A percentile compares a stretch with the other conserved stretches of the same genome.
phyloP scores from a whole-genome alignment of 2,113 vertebrate genomes.

The Podilymbus podiceps region DNA sequence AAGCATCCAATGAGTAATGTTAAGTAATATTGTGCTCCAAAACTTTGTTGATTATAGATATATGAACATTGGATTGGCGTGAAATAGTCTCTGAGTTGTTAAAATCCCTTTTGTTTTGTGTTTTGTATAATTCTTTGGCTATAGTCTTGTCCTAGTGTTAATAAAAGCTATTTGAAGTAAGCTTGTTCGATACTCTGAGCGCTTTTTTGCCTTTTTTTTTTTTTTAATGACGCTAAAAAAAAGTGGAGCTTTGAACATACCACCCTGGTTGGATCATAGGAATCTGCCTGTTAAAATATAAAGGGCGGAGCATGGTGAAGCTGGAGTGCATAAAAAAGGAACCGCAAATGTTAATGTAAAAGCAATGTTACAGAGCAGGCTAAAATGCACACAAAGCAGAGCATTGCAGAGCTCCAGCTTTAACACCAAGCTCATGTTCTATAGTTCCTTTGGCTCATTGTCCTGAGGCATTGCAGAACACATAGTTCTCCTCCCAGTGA shows the following conservation, averaged over 20 bases:
- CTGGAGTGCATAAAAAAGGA: conserved; percentile 62
- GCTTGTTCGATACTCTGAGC: conserved; percentile 27
- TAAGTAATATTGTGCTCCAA: conserved; percentile 46
- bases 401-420: neutral
- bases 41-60: conserved; percentile 62
- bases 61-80: conserved; percentile 40
- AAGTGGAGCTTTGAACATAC: conserved; percentile 52
- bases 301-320: conserved; percentile 28
- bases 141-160: conserved; percentile 73
- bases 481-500: conserved; percentile 46
- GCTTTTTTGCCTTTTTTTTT: neutral
- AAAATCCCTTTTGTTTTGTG: conserved; percentile 66
- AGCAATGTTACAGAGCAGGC: conserved; percentile 53
- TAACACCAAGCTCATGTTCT: conserved; percentile 58
- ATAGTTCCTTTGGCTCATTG: conserved; percentile 57
- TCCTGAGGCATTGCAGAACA: conserved; percentile 41
- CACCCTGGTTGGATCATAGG: conserved; percentile 59
- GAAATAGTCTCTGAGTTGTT: conserved; percentile 47
- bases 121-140: conserved; percentile 79
- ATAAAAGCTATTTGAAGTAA: conserved; percentile 80
- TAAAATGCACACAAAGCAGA: conserved; percentile 58
- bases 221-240: neutral
- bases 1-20: conserved; percentile 50
- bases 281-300: conserved; percentile 55
- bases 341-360: conserved; percentile 65